Conservation (phyloP, 53 echinoderm and acorn worm genomes). For the Apostichopus leukothele region DNA sequence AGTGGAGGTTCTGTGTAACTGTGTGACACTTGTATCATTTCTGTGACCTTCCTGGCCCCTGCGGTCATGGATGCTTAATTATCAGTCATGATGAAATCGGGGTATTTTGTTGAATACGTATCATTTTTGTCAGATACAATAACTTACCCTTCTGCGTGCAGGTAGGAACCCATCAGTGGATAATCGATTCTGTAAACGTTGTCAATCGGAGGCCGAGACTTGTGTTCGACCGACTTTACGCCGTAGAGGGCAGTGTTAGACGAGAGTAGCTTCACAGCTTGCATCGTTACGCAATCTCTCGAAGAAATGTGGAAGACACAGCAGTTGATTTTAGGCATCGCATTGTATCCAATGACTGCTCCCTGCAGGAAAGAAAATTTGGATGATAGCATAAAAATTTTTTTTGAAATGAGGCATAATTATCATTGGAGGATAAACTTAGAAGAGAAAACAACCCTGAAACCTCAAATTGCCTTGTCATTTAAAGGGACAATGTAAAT, state of each 20-base stretch:
- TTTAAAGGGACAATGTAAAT: too few species aligned
- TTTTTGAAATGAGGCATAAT: too few species aligned
- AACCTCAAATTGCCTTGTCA: too few species aligned
- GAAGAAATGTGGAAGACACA: slow-evolving; percentile 5
- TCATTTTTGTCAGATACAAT: neutral
- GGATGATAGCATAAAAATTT: too few species aligned
- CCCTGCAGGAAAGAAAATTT: neutral
- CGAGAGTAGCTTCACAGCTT: neutral
- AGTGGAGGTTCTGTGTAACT: too few species aligned
- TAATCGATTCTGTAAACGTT: slow-evolving; percentile 3
- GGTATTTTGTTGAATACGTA: too few species aligned
- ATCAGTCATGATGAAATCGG: too few species aligned
- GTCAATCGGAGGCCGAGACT: neutral
- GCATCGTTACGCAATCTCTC: neutral
- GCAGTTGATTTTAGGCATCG: neutral
- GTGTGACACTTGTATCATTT: too few species aligned
- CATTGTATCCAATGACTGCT: neutral
- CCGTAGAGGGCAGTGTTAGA: slow-evolving; percentile 6
- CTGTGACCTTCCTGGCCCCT: too few species aligned
- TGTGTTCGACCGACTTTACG: slow-evolving; percentile 7
- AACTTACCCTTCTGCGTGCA: slow-evolving; percentile 17
- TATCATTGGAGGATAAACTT: too few species aligned
- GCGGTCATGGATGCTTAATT: too few species aligned
- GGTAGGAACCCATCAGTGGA: neutral
- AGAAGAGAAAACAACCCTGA: too few species aligned